Percentiles rank a stretch among this genome's conserved stretches.
Conservation (phyloP, 2,797 vertebrate genomes). For the Sphenopsis melanotis region DNA sequence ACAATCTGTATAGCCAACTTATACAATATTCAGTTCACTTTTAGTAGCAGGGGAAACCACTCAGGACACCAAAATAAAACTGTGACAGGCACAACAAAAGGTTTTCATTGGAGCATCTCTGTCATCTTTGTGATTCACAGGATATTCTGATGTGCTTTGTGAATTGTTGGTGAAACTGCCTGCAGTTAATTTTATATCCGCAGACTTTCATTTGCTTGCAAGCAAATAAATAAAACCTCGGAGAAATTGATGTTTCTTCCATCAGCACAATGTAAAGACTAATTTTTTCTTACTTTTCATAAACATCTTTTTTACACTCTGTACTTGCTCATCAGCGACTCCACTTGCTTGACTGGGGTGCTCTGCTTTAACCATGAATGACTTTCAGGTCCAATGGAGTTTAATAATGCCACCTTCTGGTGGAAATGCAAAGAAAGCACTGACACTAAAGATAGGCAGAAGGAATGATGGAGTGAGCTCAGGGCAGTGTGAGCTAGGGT, state of each 20-base stretch:
- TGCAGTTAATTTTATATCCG: not conserved
- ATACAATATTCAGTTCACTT: not conserved
- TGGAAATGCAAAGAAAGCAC: not conserved
- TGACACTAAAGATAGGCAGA: not conserved
- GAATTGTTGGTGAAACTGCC: not conserved
- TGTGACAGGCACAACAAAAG: not conserved
- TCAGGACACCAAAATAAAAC: not conserved
- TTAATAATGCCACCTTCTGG: conserved; percentile 18
- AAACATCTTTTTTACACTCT: not conserved
- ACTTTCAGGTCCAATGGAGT: not conserved
- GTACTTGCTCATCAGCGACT: not conserved
- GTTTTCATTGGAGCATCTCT: not conserved
- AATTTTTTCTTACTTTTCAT: not conserved
- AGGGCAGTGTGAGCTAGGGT: not conserved
- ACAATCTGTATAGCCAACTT: not conserved
- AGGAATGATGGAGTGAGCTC: not conserved
- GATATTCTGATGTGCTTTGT: not conserved
- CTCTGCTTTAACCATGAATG: not conserved
- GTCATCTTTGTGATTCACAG: not conserved
- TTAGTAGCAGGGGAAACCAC: not conserved
- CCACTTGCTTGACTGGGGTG: not conserved
- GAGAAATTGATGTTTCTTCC: not conserved
- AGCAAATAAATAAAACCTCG: not conserved
- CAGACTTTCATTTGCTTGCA: not conserved
- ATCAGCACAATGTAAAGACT: not conserved